Percentiles rank a stretch among this genome's conserved stretches.
Conservation (phyloP, 2,113 vertebrate genomes). For the Carassius auratus region DNA sequence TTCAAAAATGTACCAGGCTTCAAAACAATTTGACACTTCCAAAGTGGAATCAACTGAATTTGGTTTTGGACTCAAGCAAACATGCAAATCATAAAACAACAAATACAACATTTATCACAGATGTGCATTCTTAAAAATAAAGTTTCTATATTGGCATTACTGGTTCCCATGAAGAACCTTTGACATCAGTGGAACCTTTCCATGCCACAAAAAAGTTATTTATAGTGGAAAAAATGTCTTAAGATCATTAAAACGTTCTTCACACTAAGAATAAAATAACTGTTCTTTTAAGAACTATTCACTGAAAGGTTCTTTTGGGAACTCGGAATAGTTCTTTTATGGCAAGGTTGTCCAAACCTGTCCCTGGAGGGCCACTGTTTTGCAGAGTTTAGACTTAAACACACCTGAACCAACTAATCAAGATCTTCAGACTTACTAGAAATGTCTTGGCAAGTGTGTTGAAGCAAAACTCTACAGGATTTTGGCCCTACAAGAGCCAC, state of each 20-base stretch:
- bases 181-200: neutral
- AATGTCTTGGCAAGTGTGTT: neutral
- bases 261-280: no score
- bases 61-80: neutral
- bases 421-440: neutral
- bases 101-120: neutral
- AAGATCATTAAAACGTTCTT: no score
- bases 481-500: neutral
- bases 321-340: neutral
- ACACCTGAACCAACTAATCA: neutral
- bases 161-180: neutral
- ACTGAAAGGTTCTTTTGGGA: no score
- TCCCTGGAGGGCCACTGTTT: neutral
- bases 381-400: neutral
- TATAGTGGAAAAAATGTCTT: neutral
- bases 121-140: neutral
- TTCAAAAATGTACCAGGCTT: neutral
- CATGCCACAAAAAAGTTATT: neutral
- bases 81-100: neutral
- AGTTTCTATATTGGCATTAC: no score
- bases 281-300: no score
- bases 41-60: neutral
- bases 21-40: neutral
- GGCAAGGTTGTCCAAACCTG: no score
- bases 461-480: neutral